Evolutionary conservation across 1,140 invertebrate genomes (phyloP).

Genomic region (Zaprionus tsacasi): DNA sequence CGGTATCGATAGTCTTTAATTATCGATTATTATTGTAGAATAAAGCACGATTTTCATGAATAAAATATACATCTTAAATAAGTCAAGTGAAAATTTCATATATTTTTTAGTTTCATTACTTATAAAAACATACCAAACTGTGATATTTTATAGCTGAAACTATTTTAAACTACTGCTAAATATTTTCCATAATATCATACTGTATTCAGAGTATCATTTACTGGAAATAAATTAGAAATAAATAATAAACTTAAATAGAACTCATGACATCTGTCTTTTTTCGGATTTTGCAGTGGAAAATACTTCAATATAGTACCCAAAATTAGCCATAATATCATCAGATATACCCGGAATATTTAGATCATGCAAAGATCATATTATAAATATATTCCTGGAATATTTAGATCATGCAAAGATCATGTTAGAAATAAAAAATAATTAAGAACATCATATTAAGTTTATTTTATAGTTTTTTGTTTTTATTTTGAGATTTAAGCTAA

Average conservation of each 20-base stretch:
- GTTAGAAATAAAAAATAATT: neutral
- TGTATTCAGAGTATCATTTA: neutral
- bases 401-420: neutral
- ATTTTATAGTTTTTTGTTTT: constrained; percentile 46
- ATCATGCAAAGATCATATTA: neutral
- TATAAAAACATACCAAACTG: neutral
- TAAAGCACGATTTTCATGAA: no score
- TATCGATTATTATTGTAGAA: neutral
- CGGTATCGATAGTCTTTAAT: neutral
- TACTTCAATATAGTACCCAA: no score
- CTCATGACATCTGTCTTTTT: no score
- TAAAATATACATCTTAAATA: no score
- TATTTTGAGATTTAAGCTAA: constrained; percentile 32
- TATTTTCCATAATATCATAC: neutral
- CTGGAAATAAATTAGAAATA: no score
- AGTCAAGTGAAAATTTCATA: no score
- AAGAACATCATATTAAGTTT: constrained; percentile 7
- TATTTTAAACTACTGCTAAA: no score
- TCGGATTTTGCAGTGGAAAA: no score
- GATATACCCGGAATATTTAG: neutral
- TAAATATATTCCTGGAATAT: neutral
- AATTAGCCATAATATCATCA: neutral
- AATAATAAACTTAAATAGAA: no score
- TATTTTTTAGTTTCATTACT: no score
- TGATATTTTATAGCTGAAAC: neutral